Percentiles rank a stretch among this genome's conserved stretches.
Evolutionary conservation across 2,888 invertebrate genomes (phyloP).

Genomic region (Hyppa rectilinea): DNA sequence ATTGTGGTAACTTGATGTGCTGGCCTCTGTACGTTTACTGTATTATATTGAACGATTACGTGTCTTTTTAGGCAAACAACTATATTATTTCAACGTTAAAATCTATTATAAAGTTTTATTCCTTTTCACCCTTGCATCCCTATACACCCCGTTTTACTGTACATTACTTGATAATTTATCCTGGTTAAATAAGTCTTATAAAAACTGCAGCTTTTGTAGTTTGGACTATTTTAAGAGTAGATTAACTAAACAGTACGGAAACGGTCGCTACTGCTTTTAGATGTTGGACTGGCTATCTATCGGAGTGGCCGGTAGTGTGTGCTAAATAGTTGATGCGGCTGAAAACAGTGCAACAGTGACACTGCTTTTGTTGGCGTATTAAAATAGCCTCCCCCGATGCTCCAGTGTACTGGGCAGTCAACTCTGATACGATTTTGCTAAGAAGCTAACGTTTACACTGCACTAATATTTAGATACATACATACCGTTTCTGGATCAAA

Average conservation of each 20-base stretch:
- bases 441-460: too few relatives aligned
- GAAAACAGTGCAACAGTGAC: conserved; percentile 18
- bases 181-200: background rate
- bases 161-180: background rate
- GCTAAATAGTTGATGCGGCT: conserved; percentile 42
- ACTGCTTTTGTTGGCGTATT: background rate
- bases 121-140: too few relatives aligned
- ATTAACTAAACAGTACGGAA: conserved; percentile 15
- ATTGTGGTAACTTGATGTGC: too few relatives aligned
- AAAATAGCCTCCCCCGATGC: background rate
- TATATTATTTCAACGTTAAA: too few relatives aligned
- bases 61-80: too few relatives aligned
- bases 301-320: conserved; percentile 21
- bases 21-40: too few relatives aligned
- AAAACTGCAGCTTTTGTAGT: background rate
- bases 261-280: conserved; percentile 14
- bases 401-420: too few relatives aligned
- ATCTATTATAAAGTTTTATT: too few relatives aligned
- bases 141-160: too few relatives aligned
- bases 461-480: too few relatives aligned
- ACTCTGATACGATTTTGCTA: background rate
- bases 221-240: conserved; percentile 12
- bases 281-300: conserved; percentile 17
- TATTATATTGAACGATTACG: too few relatives aligned
- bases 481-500: too few relatives aligned